Percentiles rank a stretch among this genome's conserved stretches.
phyloP scores from a whole-genome alignment of 2,888 invertebrate genomes.

The Rhamnusium bicolor region DNA sequence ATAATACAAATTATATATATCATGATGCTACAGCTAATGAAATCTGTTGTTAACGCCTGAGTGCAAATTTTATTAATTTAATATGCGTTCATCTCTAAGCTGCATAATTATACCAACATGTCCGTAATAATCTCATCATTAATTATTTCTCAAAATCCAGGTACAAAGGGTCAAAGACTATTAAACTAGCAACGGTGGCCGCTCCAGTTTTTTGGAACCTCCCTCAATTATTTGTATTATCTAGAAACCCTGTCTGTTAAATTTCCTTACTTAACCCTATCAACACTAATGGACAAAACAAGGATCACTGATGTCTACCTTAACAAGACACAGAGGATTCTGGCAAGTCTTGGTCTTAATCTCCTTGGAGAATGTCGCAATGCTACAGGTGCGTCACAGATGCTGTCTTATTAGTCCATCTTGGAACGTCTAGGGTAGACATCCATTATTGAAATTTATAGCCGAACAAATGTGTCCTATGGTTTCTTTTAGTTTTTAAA shows the following conservation, averaged over 20 bases:
- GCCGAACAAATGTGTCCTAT: background rate
- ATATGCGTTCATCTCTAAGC: too few relatives aligned
- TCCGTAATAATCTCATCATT: background rate
- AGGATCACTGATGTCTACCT: constrained; percentile 45
- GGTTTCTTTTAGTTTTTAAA: background rate
- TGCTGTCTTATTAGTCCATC: constrained; percentile 7
- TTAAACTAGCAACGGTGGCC: background rate
- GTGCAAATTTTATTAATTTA: too few relatives aligned
- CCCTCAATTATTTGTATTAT: constrained; percentile 24
- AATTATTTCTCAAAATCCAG: background rate
- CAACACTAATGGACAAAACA: constrained; percentile 45
- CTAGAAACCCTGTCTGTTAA: constrained; percentile 28
- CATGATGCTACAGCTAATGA: too few relatives aligned
- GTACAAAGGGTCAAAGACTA: constrained; percentile 7
- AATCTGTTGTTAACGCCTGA: too few relatives aligned
- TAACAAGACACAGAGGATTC: constrained; percentile 38
- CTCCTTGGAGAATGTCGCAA: constrained; percentile 12
- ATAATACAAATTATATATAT: too few relatives aligned
- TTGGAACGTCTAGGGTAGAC: background rate
- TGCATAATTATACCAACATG: background rate
- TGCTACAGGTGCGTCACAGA: constrained; percentile 26
- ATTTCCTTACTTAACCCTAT: constrained; percentile 36
- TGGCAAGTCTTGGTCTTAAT: constrained; percentile 22
- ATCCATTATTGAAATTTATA: background rate
- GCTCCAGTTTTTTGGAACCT: constrained; percentile 6